phyloP scores from a whole-genome alignment of 2,797 vertebrate genomes.

The Chelon auratus region DNA sequence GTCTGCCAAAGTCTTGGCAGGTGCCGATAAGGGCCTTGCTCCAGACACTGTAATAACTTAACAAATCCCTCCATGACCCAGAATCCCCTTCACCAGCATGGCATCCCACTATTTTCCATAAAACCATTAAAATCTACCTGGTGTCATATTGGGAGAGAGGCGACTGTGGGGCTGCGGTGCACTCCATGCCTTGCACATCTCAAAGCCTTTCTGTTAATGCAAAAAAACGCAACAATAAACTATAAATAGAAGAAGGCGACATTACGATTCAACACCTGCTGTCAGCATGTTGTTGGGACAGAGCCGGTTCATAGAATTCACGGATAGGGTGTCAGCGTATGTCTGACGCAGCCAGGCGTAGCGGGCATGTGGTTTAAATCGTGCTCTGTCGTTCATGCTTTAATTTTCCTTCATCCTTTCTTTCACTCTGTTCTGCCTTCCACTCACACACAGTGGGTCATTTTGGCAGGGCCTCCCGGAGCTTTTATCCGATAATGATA shows the following conservation, averaged over 20 bases:
- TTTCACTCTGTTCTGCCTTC: conserved; percentile 40
- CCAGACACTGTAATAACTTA: conserved; percentile 87
- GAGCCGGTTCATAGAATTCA: conserved; percentile 51
- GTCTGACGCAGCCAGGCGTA: conserved; percentile 36
- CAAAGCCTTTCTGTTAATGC: conserved; percentile 60
- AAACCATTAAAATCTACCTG: conserved; percentile 83
- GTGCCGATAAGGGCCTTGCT: conserved; percentile 86
- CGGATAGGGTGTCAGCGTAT: conserved; percentile 41
- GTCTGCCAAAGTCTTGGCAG: conserved; percentile 84
- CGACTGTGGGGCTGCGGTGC: conserved; percentile 45
- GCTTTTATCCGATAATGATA: conserved; percentile 77
- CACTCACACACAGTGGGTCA: conserved; percentile 63
- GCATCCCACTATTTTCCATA: conserved; percentile 83
- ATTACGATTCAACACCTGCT: conserved; percentile 58
- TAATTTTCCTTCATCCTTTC: conserved; percentile 58
- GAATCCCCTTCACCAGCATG: conserved; percentile 81
- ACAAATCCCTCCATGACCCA: conserved; percentile 87
- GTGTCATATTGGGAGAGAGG: conserved; percentile 75
- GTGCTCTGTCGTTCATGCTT: conserved; percentile 44
- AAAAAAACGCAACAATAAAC: conserved; percentile 54
- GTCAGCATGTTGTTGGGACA: conserved; percentile 44
- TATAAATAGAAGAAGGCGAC: conserved; percentile 56
- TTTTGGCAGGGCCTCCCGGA: conserved; percentile 64
- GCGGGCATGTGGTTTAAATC: conserved; percentile 28
- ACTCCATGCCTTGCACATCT: conserved; percentile 57